Evolutionary conservation across 1,140 invertebrate species (phyloP).

Genomic region (Drosophila biarmipes): DNA sequence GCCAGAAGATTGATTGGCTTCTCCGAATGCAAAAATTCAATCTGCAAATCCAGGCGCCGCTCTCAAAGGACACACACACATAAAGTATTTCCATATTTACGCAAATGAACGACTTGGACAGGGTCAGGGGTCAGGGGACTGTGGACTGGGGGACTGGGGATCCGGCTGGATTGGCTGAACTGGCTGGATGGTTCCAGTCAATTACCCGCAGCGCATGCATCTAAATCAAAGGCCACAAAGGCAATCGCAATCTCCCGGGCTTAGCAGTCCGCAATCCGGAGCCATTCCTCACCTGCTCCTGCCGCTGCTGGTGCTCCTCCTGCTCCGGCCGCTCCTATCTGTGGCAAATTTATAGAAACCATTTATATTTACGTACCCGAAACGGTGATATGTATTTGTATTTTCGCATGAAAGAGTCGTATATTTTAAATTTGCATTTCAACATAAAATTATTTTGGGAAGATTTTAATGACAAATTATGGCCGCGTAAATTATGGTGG

Average conservation of each 20-base stretch:
- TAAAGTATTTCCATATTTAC: slow-evolving; percentile 45
- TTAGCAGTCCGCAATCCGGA: slow-evolving; percentile 23
- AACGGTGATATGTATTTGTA: slow-evolving; percentile 17
- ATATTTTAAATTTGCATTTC: slow-evolving; percentile 82
- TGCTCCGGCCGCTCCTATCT: slow-evolving; percentile 18
- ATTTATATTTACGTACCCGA: slow-evolving; percentile 45
- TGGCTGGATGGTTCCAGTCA: slow-evolving; percentile 56
- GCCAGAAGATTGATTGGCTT: slow-evolving; percentile 38
- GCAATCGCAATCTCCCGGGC: slow-evolving; percentile 50
- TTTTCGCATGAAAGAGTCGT: slow-evolving; percentile 58
- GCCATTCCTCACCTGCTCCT: slow-evolving; percentile 48
- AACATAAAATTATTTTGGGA: slow-evolving; percentile 80
- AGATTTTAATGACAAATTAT: slow-evolving; percentile 84
- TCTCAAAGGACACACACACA: slow-evolving; percentile 35
- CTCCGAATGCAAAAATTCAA: slow-evolving; percentile 37
- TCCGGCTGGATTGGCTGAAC: background rate
- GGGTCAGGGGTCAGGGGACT: slow-evolving; percentile 19
- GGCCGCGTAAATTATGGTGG: slow-evolving; percentile 80
- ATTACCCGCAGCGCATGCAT: slow-evolving; percentile 52
- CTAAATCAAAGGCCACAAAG: slow-evolving; percentile 54
- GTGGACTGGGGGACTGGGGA: background rate
- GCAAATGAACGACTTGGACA: slow-evolving; percentile 49
- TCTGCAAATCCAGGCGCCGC: slow-evolving; percentile 16
- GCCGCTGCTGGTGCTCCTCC: too few species aligned
- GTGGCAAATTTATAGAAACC: slow-evolving; percentile 67